phyloP scores from a whole-genome alignment of 2,888 invertebrate genomes.

The Gasteruption jaculator region DNA sequence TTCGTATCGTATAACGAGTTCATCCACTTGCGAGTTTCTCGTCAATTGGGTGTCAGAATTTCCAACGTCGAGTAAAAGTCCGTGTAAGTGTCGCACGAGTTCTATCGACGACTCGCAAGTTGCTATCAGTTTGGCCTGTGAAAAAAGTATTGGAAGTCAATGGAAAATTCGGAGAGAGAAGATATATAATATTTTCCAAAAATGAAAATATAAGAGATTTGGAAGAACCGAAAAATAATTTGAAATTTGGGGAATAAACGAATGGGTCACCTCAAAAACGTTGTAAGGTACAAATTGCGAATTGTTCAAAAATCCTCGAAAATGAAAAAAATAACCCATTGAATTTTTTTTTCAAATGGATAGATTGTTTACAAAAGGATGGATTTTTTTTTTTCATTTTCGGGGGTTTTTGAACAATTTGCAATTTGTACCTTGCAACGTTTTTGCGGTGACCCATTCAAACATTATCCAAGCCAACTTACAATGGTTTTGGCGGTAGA shows the following conservation, averaged over 20 bases:
- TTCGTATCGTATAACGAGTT: constrained; percentile 65
- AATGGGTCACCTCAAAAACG: too few relatives aligned
- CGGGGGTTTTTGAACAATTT: too few relatives aligned
- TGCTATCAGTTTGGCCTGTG: constrained; percentile 66
- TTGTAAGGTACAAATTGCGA: too few relatives aligned
- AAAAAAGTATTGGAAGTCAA: constrained; percentile 7
- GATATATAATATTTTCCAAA: constrained; percentile 1
- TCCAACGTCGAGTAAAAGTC: constrained; percentile 70
- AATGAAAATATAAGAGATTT: constrained; percentile 1
- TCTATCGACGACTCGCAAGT: constrained; percentile 79
- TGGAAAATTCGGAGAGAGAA: constrained; percentile 3
- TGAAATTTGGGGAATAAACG: too few relatives aligned
- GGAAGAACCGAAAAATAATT: neutral
- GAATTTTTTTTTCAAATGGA: neutral
- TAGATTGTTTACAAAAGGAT: neutral
- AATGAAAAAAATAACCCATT: neutral
- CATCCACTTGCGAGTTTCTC: constrained; percentile 62
- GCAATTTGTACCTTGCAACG: too few relatives aligned
- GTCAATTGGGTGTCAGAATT: constrained; percentile 65
- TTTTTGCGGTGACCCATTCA: neutral
- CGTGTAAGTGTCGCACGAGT: constrained; percentile 74
- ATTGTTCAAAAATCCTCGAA: neutral
- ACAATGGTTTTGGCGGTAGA: constrained; percentile 65
- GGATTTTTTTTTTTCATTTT: too few relatives aligned
- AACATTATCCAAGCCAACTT: constrained; percentile 22